Conservation (phyloP, 2,113 vertebrate species). For the Rhinolophus ferrumequinum region DNA sequence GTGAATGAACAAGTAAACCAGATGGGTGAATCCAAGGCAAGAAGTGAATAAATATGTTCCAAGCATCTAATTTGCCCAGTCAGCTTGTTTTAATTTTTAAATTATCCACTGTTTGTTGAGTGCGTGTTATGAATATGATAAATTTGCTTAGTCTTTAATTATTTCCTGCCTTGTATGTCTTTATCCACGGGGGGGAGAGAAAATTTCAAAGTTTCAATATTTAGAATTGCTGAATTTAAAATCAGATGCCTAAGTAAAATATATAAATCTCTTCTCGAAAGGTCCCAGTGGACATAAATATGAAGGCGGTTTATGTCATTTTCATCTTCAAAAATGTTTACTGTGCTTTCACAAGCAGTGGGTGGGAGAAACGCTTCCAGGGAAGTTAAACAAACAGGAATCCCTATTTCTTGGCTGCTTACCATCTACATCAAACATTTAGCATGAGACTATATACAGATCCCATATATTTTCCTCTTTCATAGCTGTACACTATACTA, state of each 20-base stretch:
- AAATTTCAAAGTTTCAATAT: neutral
- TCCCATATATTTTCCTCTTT: neutral
- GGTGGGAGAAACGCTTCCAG: neutral
- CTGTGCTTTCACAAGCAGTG: neutral
- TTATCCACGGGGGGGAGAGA: neutral
- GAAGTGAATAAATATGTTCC: neutral
- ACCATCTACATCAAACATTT: neutral
- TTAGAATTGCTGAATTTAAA: constrained; percentile 52
- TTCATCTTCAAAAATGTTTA: constrained; percentile 18
- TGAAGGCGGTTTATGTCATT: neutral
- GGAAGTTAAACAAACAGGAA: neutral
- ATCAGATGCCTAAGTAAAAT: constrained; percentile 30
- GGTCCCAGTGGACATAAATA: accelerated
- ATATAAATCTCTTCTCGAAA: neutral
- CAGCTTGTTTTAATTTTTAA: constrained; percentile 14
- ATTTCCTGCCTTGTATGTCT: neutral
- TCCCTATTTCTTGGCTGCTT: neutral
- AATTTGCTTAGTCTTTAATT: constrained; percentile 20
- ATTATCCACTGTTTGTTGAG: neutral
- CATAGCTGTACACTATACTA: neutral
- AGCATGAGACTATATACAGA: neutral
- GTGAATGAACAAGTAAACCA: neutral
- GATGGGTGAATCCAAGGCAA: neutral
- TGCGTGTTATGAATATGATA: too few species aligned
- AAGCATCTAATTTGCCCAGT: neutral